Percentiles rank a stretch among this genome's conserved stretches.
Conservation (phyloP, 2,888 invertebrate genomes). For the Plebejus melissa region DNA sequence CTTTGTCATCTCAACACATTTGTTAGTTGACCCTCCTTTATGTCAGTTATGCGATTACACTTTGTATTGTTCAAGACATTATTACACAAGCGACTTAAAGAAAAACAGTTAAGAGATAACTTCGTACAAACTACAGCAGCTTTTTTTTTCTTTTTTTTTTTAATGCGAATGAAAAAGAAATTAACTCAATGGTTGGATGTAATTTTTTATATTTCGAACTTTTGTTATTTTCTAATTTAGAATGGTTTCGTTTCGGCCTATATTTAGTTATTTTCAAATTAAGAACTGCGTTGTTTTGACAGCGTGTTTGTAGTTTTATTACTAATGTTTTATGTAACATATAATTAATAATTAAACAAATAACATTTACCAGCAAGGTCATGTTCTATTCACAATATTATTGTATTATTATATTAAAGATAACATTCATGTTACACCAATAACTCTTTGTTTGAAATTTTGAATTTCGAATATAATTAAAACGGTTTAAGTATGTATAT, state of each 20-base stretch:
- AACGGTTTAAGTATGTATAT: neutral
- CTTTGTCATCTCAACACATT: constrained; percentile 1
- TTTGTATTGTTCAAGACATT: neutral
- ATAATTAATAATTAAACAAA: neutral
- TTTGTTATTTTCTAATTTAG: no score
- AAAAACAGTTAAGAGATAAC: neutral
- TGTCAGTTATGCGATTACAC: constrained; percentile 15
- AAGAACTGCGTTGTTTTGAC: no score
- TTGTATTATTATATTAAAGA: neutral
- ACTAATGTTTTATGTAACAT: neutral
- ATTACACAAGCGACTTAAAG: neutral
- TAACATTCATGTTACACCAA: neutral
- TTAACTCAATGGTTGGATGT: no score
- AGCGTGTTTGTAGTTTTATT: no score
- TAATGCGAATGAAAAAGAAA: neutral
- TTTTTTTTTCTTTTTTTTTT: neutral
- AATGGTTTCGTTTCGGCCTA: no score
- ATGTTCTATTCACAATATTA: neutral
- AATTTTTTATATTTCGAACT: no score
- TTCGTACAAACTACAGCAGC: neutral
- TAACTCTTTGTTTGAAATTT: neutral
- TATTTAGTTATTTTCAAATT: no score
- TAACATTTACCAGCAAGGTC: neutral
- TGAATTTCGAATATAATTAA: neutral
- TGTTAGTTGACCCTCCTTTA: constrained; percentile 13